phyloP scores from a whole-genome alignment of 1,140 invertebrate genomes.

The Matsumurasca onukii region DNA sequence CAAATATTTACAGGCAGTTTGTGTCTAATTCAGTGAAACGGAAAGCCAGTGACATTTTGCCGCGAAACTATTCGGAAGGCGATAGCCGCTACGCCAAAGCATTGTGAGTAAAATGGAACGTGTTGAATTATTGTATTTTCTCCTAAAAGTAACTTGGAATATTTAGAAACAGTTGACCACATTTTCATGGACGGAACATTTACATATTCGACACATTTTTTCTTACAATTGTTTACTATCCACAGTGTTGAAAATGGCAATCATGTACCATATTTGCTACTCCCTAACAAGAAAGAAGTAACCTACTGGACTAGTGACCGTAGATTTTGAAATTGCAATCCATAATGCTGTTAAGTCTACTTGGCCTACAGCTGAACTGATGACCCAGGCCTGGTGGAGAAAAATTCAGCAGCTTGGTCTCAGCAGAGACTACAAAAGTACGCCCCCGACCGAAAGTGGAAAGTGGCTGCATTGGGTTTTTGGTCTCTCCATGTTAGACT shows the following conservation, averaged over 20 bases:
- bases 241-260: slow-evolving; percentile 3
- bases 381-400: neutral
- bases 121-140: neutral
- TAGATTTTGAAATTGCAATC: no score
- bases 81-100: neutral
- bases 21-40: neutral
- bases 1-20: neutral
- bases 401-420: no score
- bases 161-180: no score
- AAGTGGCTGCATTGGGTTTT: no score
- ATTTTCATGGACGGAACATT: slow-evolving; percentile 1
- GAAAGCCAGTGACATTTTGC: neutral
- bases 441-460: no score
- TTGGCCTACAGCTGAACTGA: neutral
- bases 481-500: neutral
- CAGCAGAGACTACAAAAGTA: no score
- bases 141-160: no score
- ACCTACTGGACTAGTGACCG: neutral
- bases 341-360: neutral
- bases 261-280: no score
- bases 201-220: neutral
- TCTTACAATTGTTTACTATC: neutral
- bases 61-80: neutral
- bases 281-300: no score
- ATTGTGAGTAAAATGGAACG: neutral